phyloP scores from a whole-genome alignment of 1,140 invertebrate genomes.

The Psilanteris sp. region DNA sequence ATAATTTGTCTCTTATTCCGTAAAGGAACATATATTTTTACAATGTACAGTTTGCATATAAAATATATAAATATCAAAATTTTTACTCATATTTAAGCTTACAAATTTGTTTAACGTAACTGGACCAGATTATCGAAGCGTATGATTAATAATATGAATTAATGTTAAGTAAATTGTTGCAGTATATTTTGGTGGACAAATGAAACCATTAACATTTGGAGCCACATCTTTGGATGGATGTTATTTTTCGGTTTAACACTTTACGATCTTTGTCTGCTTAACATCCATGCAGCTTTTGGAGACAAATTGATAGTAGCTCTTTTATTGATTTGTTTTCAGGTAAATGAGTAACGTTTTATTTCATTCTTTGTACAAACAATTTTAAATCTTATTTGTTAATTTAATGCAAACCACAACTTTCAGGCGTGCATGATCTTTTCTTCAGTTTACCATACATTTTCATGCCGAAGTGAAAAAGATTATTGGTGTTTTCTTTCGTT shows the following conservation, averaged over 20 bases:
- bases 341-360: slow-evolving; percentile 70
- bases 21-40: no score
- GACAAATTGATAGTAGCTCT: slow-evolving; percentile 92
- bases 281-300: slow-evolving; percentile 86
- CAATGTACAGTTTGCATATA: no score
- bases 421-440: slow-evolving; percentile 96
- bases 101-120: no score
- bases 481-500: slow-evolving; percentile 93
- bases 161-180: slow-evolving; percentile 57
- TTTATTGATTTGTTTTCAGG: slow-evolving; percentile 92
- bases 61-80: no score
- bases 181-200: slow-evolving; percentile 98
- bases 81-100: no score
- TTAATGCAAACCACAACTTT: no score
- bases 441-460: slow-evolving; percentile 95
- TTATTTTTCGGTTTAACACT: slow-evolving; percentile 91
- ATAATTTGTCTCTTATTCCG: no score
- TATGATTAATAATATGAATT: no score
- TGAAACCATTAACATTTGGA: slow-evolving; percentile 98
- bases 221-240: slow-evolving; percentile 95
- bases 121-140: no score
- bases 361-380: no score
- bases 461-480: slow-evolving; percentile 92
- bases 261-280: slow-evolving; percentile 89
- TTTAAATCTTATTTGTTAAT: no score